Evolutionary conservation across 2,113 vertebrate genomes (phyloP), one percentile per base, ranked within the genome.

Genomic region (Chelonoidis abingdonii): DNA sequence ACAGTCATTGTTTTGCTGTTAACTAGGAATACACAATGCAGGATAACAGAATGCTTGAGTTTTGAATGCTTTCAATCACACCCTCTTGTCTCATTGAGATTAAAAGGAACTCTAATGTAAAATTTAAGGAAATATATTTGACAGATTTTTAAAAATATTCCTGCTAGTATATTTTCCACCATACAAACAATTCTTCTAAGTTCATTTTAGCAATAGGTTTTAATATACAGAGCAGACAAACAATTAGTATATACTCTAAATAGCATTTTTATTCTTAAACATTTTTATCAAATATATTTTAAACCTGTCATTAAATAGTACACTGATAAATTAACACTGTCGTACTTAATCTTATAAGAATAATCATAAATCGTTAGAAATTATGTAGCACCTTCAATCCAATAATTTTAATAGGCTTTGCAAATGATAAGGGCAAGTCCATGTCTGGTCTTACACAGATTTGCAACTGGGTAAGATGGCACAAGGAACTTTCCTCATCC

Each of bases 41-140:
- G 83, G 83, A 82, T 89, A 89, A 62, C 31, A 86, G 44, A 19
- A 75, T 72, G 19, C 59, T 72, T 89, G 83, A 84, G 44, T 93
- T 97, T 95, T 87, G 88, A 93, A 35, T 92, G 56, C 90, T 97
- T 98, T 96, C 82, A 92, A 9, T 81, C 44, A 21, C 83, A 41
- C 10, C 11, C 53, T 88, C 25, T 65, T 90, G 31, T 76, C 52
- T 96, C 84, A 92, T 83, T 93, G 95, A 96, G 50, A 86, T 96
- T 93, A 80, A 53, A 92, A 17, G 56, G 75, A 86, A 80, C 49
- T 80, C 65, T 65, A 65, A 21, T 72, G 72, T 92, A 93, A 95
- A 94, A 95, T 88, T 35, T 41, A 76, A 94, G 85, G 86, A 89
- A 2, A 84, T 80, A 85, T 90, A 94, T 90, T 82, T 88, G 2